Base-by-base conservation (phyloP, 2,888 invertebrate genomes). In the Seladonia tumulorum region DNA sequence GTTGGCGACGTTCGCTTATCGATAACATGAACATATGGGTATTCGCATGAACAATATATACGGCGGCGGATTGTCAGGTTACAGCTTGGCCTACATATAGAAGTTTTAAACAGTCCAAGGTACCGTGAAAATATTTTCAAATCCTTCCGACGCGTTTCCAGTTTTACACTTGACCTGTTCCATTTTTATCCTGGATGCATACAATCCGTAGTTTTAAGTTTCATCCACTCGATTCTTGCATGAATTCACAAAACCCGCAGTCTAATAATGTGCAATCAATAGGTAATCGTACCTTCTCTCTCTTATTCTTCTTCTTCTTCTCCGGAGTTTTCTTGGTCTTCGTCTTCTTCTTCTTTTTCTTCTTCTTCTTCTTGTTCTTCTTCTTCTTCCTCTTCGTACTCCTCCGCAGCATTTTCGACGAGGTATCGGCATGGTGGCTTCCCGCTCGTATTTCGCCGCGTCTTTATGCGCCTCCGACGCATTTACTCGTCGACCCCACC, bases 361-460 rank as follows among this genome's bases (percentile, higher is more conserved):
- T 29, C 18, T 29, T 63, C 25, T 35, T 22, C 8, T n/a, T 57
- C 57, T 57, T 57, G n/a, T 29, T 63, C 25, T 35, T 22, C 8
- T n/a, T 57, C 57, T 57, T 57, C 22, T n/a, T 66, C 35, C 16
- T 35, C 35, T 66, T 29, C 18, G 66, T 66, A 66, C 66, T 45
- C 66, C 72, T 29, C 74, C 25, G 22, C 53, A 45, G n/a, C 71
- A n/a, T 35, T 25, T 75, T 83, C 87, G 86, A 82, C 88, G 81
- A 82, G 86, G 84, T 88, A 83, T 86, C 90, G 88, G 82, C 83
- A 82, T 79, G 73, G 81, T 83, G 86, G 72, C 82, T 85, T 74
- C 87, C 71, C 87, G 89, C 88, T 90, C 87, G 87, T 89, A 88
- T 88, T 90, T 90, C 89, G 88, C 90, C 90, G 88, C 81, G 88